Base-by-base conservation (phyloP, 2,888 invertebrate genomes). In the Caenorhabditis sp. region DNA sequence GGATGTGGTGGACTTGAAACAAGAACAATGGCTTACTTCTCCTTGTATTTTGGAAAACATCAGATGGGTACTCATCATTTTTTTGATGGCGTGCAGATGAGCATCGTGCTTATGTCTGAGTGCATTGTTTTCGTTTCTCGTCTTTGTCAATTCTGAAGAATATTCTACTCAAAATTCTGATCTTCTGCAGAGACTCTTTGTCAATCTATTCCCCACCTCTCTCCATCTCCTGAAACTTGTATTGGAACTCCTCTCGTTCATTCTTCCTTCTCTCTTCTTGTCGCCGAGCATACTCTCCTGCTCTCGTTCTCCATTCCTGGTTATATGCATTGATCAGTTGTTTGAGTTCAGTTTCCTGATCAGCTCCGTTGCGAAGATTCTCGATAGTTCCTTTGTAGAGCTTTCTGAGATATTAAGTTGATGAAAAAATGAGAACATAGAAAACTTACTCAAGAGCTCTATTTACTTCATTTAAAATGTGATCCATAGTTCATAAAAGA, bases 331-430 rank as follows among this genome's bases (percentile, higher is more conserved):
- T 19, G 10, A 58, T 3, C n/a, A 58, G 12, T 58, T 38, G 7
- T 41, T 19, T 12, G 19, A 19, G 1, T 54, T 54, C 24, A 3
- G 26, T 14, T 0, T 54, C 54, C 0, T 24, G 22, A 59, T n/a
- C 28, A 8, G 44, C 44, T 47, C 70, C 19, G 22, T 26, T 22
- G 12, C 54, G 54, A 26, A 54, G 19, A 1, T 41, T 56, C 22
- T 69, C 35, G 8, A 54, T 41, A 41, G 69, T 26, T 26, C 41
- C n/a, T n/a, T n/a, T n/a, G n/a, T n/a, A n/a, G n/a, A n/a, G n/a
- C n/a, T n/a, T 14, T 35, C 51, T 51, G 16, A 41, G n/a, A 49
- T 2, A 16, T 56, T 19, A 24, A 35, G 8, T 22, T 8, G 16
- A 41, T 1, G 44, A n/a, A 44, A 44, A 44, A 14, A 28, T 24